These are phyloP conservation scores for Calliopsis andreniformis DNA, from an alignment of 1,140 invertebrate species.

Conservation along the genomic window DNA sequence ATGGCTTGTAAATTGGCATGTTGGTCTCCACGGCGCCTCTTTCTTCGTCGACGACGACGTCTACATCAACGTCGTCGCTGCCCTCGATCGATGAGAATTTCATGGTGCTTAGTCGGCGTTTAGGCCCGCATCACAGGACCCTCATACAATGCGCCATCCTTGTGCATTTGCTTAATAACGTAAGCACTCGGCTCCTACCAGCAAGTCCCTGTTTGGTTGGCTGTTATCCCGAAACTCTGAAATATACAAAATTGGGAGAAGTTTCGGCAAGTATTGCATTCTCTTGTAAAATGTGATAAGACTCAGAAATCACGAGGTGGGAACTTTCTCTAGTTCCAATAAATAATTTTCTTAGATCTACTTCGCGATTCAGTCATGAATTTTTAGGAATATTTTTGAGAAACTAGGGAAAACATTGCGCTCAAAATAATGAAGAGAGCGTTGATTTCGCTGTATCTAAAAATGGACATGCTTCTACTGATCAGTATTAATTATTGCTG, in stretches of 20 bases:
- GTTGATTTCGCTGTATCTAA: too few relatives aligned
- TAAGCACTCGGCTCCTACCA: conserved; percentile 66
- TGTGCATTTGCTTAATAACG: conserved; percentile 77
- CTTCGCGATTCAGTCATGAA: too few relatives aligned
- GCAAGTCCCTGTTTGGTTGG: conserved; percentile 41
- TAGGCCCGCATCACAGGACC: conserved; percentile 72
- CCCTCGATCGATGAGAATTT: conserved; percentile 74
- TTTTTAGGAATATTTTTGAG: too few relatives aligned
- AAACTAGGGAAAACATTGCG: too few relatives aligned
- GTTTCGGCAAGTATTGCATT: too few relatives aligned
- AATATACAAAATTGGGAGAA: too few relatives aligned
- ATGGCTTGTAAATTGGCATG: conserved; percentile 76
- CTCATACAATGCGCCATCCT: conserved; percentile 60
- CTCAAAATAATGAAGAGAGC: too few relatives aligned
- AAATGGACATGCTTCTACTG: not conserved
- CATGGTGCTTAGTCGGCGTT: conserved; percentile 75
- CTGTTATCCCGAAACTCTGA: not conserved
- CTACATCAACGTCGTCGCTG: conserved; percentile 64
- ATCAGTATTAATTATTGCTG: conserved; percentile 55
- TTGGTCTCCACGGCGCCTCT: conserved; percentile 72
- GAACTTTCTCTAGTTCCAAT: too few relatives aligned
- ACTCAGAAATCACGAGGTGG: too few relatives aligned
- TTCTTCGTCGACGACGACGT: conserved; percentile 44
- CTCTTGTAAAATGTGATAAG: too few relatives aligned
- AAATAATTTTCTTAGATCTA: too few relatives aligned